A percentile compares a stretch with the other conserved stretches of the same genome.
Conservation (phyloP, 2,113 vertebrate species). For the Emydura subglobosa region DNA sequence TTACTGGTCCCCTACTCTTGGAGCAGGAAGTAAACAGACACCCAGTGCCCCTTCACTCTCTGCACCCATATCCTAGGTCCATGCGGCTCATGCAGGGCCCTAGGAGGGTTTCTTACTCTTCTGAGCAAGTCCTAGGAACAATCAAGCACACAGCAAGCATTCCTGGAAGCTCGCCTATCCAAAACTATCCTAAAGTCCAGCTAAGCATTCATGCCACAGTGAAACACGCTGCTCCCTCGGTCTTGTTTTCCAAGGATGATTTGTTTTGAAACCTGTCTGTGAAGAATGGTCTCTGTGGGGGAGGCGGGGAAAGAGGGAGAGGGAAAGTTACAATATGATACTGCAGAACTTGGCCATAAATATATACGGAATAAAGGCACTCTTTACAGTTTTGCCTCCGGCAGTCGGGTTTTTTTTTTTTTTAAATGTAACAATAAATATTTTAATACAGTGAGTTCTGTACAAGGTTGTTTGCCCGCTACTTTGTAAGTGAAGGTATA, state of each 20-base stretch:
- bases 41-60: too few relatives aligned
- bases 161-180: rapidly evolving
- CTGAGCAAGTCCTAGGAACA: rapidly evolving
- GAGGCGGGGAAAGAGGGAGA: background rate
- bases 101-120: background rate
- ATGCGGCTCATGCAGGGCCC: background rate
- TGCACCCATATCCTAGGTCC: background rate
- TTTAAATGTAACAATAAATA: conserved; percentile 1
- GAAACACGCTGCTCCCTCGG: background rate
- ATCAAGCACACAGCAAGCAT: background rate
- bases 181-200: background rate
- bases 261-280: background rate
- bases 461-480: background rate
- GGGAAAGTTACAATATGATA: background rate
- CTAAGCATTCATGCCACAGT: rapidly evolving
- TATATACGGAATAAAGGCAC: background rate
- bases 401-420: background rate
- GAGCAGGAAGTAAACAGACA: background rate
- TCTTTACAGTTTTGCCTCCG: background rate
- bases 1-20: background rate
- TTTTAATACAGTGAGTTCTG: background rate
- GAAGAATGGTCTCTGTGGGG: background rate
- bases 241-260: background rate
- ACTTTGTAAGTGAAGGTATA: background rate
- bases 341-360: conserved; percentile 9